Percentiles rank a stretch among this genome's conserved stretches.
Conservation (phyloP, 2,888 invertebrate genomes). For the Ophonus ardosiacus region DNA sequence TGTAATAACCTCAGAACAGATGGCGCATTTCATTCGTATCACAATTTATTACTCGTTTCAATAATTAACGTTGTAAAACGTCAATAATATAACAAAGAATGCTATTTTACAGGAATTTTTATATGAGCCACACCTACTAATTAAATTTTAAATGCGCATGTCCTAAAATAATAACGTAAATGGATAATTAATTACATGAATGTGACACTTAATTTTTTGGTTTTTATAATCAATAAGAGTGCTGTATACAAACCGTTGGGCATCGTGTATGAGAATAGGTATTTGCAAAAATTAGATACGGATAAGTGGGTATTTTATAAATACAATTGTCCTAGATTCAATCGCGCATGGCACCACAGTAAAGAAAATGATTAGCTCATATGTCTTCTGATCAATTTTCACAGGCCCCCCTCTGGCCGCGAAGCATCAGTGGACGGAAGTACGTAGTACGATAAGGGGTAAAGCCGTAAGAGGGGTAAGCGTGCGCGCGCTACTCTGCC, state of each 20-base stretch:
- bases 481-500: constrained; percentile 72
- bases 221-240: constrained; percentile 35
- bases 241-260: neutral
- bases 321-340: constrained; percentile 59
- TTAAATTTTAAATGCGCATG: constrained; percentile 58
- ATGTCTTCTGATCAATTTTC: constrained; percentile 69
- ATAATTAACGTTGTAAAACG: neutral
- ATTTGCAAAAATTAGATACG: neutral
- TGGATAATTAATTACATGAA: constrained; percentile 31
- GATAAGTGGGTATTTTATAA: constrained; percentile 33
- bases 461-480: constrained; percentile 49
- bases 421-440: constrained; percentile 65
- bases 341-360: constrained; percentile 64
- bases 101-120: neutral
- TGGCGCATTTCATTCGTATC: neutral
- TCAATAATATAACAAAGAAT: constrained; percentile 1
- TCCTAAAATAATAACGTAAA: constrained; percentile 29
- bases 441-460: constrained; percentile 68
- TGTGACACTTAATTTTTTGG: constrained; percentile 32
- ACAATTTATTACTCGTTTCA: neutral
- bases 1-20: neutral
- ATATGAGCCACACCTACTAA: constrained; percentile 50
- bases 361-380: constrained; percentile 68
- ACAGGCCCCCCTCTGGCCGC: constrained; percentile 64
- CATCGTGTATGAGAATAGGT: neutral